A percentile compares a stretch with the other conserved stretches of the same genome.
Evolutionary conservation across 2,797 vertebrate species (phyloP).

Genomic region (Falco naumanni): DNA sequence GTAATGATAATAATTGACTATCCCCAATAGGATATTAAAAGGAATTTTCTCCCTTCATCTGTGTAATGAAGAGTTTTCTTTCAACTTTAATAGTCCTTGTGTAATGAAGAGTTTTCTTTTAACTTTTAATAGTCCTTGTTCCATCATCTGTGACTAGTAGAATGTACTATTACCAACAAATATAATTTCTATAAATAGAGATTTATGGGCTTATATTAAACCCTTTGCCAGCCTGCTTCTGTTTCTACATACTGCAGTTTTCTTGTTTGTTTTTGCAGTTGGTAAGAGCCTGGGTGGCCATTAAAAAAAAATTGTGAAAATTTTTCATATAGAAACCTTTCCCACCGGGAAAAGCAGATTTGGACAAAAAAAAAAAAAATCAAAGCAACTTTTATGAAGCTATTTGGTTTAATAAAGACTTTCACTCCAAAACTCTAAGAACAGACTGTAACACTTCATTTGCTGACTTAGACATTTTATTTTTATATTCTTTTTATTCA

Average conservation of each 20-base stretch:
- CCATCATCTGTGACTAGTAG: background rate
- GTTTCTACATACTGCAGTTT: background rate
- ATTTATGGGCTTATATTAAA: background rate
- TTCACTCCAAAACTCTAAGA: background rate
- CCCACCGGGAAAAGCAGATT: background rate
- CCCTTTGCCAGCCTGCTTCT: background rate
- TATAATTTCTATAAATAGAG: background rate
- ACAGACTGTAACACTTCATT: background rate
- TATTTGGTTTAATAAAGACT: background rate
- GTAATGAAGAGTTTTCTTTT: slow-evolving; percentile 28
- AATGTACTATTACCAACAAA: slow-evolving; percentile 5
- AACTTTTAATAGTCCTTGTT: slow-evolving; percentile 7
- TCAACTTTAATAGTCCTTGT: background rate
- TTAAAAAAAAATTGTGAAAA: background rate
- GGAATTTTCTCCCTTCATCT: background rate
- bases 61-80: background rate
- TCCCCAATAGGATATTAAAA: background rate
- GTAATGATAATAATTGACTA: background rate
- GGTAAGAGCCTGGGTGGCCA: background rate
- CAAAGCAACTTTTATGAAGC: background rate
- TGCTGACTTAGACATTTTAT: background rate
- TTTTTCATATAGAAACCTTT: background rate
- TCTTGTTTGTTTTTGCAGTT: background rate
- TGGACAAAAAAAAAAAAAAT: background rate
- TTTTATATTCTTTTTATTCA: background rate